Base-by-base conservation (phyloP, 2,888 invertebrate species). In the Nemotelus pantherinus region DNA sequence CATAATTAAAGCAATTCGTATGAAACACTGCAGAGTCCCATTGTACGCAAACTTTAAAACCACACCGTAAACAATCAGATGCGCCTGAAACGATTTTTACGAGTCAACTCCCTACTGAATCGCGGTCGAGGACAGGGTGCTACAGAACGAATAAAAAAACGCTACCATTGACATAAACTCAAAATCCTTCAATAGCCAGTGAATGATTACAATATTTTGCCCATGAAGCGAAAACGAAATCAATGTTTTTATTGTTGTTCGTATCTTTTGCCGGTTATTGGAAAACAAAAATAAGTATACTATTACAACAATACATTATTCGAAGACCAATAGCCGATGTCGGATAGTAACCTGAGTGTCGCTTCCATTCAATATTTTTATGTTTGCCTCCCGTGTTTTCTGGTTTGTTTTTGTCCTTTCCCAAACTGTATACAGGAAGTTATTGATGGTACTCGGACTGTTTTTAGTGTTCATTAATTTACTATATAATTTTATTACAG, bases 381-480 rank as follows among this genome's bases (percentile, higher is more conserved):
- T 70, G 43, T 70, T 7, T 53, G 55, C 25, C 25, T 25, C 25
- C 25, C 25, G 25, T 25, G 25, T 25, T 25, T 25, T 25, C 25
- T 25, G 25, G 25, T 25, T 25, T 25, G 25, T 25, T 25, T 25
- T 25, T 25, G 25, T 25, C 25, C 25, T 70, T 70, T 55, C 44
- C 44, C 25, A 55, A 53, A 7, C 55, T 55, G 53, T 70, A 55
- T 53, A 39, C 55, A 74, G 63, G 60, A 60, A 60, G 74, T 74
- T 74, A 74, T 74, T 74, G 74, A 41, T 44, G 74, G 60, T 48
- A 50, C 5, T 63, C 39, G 39, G 47, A 50, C n/a, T n/a, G 7
- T 25, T 57, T 72, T 72, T 72, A 72, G 71, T 57, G 71, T 45
- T 58, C 71, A 72, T 72, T 72, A 72, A 72, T 72, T 57, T 57